These are phyloP conservation scores for Megastigmus dorsalis DNA, from an alignment of 2,888 invertebrate species.

Conservation along the genomic window DNA sequence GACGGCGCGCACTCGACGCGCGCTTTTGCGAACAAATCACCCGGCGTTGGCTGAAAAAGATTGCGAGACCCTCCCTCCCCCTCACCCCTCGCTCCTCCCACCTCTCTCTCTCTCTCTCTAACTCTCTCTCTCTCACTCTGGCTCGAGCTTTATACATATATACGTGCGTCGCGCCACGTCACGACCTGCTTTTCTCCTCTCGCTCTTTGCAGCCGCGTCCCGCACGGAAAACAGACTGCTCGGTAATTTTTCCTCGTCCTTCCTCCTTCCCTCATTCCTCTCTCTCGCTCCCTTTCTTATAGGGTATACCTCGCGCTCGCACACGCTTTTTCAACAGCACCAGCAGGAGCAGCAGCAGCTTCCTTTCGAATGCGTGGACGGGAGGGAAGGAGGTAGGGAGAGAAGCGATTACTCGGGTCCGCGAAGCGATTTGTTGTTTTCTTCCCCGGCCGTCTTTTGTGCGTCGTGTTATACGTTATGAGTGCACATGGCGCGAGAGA, in stretches of 20 bases:
- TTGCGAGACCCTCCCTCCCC: too few species aligned
- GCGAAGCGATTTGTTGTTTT: slow-evolving; percentile 2
- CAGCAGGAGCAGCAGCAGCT: too few species aligned
- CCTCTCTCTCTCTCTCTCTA: too few species aligned
- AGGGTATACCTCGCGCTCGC: too few species aligned
- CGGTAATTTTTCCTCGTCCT: slow-evolving; percentile 27
- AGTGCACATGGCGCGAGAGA: too few species aligned
- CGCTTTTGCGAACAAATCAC: slow-evolving; percentile 31
- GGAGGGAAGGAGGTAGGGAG: too few species aligned
- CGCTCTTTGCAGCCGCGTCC: too few species aligned
- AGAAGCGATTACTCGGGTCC: slow-evolving; percentile 31
- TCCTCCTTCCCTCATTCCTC: not conserved
- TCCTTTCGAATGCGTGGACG: too few species aligned
- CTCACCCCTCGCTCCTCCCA: too few species aligned
- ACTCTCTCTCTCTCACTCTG: slow-evolving; percentile 7
- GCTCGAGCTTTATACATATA: slow-evolving; percentile 23
- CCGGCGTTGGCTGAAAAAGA: slow-evolving; percentile 28
- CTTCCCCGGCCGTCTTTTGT: too few species aligned
- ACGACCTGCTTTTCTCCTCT: slow-evolving; percentile 33
- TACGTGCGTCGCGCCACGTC: slow-evolving; percentile 38
- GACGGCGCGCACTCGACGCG: not conserved
- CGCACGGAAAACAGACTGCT: slow-evolving; percentile 15
- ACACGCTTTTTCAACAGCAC: too few species aligned
- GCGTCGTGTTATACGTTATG: too few species aligned
- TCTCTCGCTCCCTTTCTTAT: not conserved